Evolutionary conservation across 2,888 invertebrate genomes (phyloP).

Genomic region (Diplazon laetatorius): DNA sequence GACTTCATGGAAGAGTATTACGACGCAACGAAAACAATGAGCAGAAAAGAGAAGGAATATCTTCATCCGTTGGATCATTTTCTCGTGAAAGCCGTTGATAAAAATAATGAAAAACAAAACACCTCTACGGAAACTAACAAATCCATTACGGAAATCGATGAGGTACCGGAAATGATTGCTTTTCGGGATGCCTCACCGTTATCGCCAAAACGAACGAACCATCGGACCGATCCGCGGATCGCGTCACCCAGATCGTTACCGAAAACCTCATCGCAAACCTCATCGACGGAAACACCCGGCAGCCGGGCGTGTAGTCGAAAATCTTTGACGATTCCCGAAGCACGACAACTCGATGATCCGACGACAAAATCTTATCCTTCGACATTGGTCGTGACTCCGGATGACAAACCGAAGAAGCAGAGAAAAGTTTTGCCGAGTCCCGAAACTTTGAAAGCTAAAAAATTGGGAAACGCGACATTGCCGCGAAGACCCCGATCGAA

Average conservation of each 20-base stretch:
- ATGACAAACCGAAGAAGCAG: neutral
- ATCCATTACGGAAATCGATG: conserved; percentile 50
- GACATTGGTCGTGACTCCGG: neutral
- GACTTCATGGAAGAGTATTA: conserved; percentile 71
- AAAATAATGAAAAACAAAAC: conserved; percentile 67
- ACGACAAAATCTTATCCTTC: neutral
- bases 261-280: conserved; percentile 42
- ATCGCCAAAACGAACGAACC: conserved; percentile 34
- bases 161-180: conserved; percentile 55
- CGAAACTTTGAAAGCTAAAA: conserved; percentile 14
- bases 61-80: conserved; percentile 76
- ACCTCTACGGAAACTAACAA: conserved; percentile 67
- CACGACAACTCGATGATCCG: neutral
- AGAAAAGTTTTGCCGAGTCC: neutral
- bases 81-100: conserved; percentile 64
- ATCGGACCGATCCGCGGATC: conserved; percentile 43
- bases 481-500: conserved; percentile 15
- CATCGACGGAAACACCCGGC: neutral
- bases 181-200: conserved; percentile 48
- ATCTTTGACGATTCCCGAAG: conserved; percentile 21
- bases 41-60: conserved; percentile 64
- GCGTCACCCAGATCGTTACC: conserved; percentile 50
- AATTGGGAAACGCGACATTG: neutral
- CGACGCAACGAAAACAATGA: conserved; percentile 56
- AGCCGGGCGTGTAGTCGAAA: conserved; percentile 6